A percentile compares a stretch with the other conserved stretches of the same genome.
Evolutionary conservation across 2,888 invertebrate species (phyloP).

Genomic region (Celastrina argiolus): DNA sequence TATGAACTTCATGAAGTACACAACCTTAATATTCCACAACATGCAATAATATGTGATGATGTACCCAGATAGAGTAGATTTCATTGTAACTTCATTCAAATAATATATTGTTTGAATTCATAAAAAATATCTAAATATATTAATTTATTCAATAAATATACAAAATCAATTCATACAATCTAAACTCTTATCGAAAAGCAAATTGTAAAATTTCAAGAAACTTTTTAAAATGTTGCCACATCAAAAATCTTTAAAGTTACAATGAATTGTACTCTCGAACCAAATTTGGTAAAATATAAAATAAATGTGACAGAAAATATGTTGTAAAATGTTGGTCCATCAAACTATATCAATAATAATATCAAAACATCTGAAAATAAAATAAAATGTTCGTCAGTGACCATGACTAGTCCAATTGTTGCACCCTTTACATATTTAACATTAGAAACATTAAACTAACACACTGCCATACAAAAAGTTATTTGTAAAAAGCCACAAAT

Average conservation of each 20-base stretch:
- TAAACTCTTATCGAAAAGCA: neutral
- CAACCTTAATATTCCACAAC: constrained; percentile 32
- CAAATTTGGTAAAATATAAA: neutral
- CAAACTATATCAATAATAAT: constrained; percentile 5
- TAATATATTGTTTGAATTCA: neutral
- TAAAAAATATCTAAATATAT: neutral
- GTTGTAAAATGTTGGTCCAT: constrained; percentile 4
- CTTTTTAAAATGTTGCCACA: neutral
- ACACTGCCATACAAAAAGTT: constrained; percentile 54
- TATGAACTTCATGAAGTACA: constrained; percentile 36
- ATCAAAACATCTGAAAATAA: neutral
- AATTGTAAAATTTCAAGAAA: neutral
- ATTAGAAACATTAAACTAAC: constrained; percentile 47
- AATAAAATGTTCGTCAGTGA: constrained; percentile 19
- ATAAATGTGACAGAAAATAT: constrained; percentile 1
- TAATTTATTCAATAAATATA: neutral
- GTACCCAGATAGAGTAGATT: neutral
- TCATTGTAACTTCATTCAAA: neutral
- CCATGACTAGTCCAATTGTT: constrained; percentile 36
- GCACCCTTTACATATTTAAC: constrained; percentile 31
- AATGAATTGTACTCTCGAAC: neutral
- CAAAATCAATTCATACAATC: neutral
- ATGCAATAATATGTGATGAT: constrained; percentile 28
- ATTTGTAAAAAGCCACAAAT: constrained; percentile 56
- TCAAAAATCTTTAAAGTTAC: neutral